Base-by-base conservation (phyloP, 2,797 vertebrate species). In the Atherinosoma microstoma region DNA sequence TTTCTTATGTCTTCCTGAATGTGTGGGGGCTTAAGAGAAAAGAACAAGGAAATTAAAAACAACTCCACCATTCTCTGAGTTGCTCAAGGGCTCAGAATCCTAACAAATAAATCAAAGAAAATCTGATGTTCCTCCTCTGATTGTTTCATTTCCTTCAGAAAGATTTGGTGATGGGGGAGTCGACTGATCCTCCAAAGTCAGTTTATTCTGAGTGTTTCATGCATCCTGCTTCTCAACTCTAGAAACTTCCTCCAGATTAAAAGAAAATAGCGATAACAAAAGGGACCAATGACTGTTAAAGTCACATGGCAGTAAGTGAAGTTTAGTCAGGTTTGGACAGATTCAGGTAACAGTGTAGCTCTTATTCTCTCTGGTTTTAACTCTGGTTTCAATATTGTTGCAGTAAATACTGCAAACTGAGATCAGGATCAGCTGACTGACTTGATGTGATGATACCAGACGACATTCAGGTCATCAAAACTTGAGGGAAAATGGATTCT, bases 91-190 rank as follows among this genome's bases (percentile, higher is more conserved):
- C 24, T 65, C 22, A 65, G 49, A 64, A 15, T 30, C 30, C 15
- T 16, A 18, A 24, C n/a, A 65, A 54, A 12, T 22, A 36, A 53
- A 53, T 24, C 13, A 64, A 64, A 36, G 63, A 65, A 36, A 13
- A 64, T 29, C 34, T 49, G 29, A 51, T 22, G 15, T 11, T 49
- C 47, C 15, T 51, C 62, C 49, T 64, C 45, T 64, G 22, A 20
- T 12, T 64, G 13, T 64, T 54, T 24, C 32, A 64, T 3, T 8
- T 20, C n/a, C 62, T 64, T 35, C 35, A 35, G 35, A 35, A 8
- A 9, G 35, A 11, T 45, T 24, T 4, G n/a, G 30, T 54, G 27
- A 34, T 51, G 62, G 47, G 36, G 47, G 56, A 58, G 34, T 10
- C 10, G 35, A 53, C 22, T 65, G 32, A 36, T 65, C 32, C 24